These are phyloP conservation scores for Streptopelia turtur DNA, from an alignment of 2,797 vertebrate species.

Conservation along the genomic window DNA sequence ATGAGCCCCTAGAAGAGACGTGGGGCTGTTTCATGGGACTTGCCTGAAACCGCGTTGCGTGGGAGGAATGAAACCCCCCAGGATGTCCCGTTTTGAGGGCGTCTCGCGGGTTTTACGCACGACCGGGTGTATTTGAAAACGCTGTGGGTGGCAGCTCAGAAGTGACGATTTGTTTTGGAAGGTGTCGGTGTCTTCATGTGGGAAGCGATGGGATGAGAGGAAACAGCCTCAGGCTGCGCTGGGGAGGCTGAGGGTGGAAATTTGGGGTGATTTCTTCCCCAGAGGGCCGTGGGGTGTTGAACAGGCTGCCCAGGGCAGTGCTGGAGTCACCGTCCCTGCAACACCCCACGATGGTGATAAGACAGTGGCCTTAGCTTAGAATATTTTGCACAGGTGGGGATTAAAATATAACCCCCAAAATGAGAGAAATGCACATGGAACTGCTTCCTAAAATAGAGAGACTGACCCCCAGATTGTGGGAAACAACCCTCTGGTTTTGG, in stretches of 20 bases:
- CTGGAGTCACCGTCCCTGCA: neutral
- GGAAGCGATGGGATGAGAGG: too few species aligned
- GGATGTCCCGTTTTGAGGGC: neutral
- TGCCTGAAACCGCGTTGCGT: rapidly evolving
- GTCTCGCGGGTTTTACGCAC: rapidly evolving
- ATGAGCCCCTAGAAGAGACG: neutral
- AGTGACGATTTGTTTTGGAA: rapidly evolving
- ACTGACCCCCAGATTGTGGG: rapidly evolving
- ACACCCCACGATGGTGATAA: neutral
- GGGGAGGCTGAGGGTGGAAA: too few species aligned
- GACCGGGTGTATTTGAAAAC: neutral
- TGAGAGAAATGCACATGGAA: neutral
- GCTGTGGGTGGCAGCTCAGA: neutral
- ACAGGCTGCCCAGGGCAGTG: too few species aligned
- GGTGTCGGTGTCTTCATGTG: neutral
- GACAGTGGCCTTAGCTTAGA: rapidly evolving
- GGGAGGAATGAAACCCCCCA: neutral
- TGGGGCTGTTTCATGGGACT: neutral
- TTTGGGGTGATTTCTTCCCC: too few species aligned
- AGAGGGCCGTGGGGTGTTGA: too few species aligned
- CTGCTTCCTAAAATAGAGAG: rapidly evolving
- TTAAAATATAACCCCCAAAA: neutral
- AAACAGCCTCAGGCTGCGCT: too few species aligned
- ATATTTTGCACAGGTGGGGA: neutral
- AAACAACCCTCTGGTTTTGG: too few species aligned